These are phyloP conservation scores for Pachyseris speciosa DNA, from an alignment of 64 coral and sea anemone species.

Conservation along the genomic window DNA sequence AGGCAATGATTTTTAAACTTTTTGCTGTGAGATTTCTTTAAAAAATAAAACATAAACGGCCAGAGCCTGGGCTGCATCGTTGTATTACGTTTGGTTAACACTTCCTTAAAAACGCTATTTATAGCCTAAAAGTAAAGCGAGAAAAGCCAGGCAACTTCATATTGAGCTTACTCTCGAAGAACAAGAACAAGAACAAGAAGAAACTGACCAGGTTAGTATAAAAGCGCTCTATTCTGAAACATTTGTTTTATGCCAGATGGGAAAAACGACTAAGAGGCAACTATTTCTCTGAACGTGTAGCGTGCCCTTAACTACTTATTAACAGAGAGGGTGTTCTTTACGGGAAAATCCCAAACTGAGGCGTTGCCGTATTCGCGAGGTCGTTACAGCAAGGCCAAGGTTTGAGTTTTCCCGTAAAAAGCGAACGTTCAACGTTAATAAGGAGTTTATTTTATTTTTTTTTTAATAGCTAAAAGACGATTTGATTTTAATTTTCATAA, in stretches of 20 bases:
- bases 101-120: not conserved
- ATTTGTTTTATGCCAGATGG: not conserved
- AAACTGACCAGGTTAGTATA: not conserved
- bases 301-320: not conserved
- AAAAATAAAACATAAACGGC: not conserved
- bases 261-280: not conserved
- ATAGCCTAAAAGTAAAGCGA: not conserved
- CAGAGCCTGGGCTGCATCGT: not conserved
- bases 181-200: not conserved
- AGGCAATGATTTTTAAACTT: not conserved
- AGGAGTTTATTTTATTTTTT: not conserved
- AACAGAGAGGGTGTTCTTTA: not conserved
- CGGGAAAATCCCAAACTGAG: not conserved
- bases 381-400: not conserved
- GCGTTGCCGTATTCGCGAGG: not conserved
- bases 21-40: not conserved
- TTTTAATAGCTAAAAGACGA: not conserved
- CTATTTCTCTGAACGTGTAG: not conserved
- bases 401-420: not conserved
- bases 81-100: not conserved
- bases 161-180: not conserved
- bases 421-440: not conserved
- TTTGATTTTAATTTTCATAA: not conserved
- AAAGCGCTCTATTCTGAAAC: not conserved
- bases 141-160: not conserved